These are phyloP conservation scores for Channa striata DNA, from an alignment of 2,797 vertebrate species.

Conservation along the genomic window DNA sequence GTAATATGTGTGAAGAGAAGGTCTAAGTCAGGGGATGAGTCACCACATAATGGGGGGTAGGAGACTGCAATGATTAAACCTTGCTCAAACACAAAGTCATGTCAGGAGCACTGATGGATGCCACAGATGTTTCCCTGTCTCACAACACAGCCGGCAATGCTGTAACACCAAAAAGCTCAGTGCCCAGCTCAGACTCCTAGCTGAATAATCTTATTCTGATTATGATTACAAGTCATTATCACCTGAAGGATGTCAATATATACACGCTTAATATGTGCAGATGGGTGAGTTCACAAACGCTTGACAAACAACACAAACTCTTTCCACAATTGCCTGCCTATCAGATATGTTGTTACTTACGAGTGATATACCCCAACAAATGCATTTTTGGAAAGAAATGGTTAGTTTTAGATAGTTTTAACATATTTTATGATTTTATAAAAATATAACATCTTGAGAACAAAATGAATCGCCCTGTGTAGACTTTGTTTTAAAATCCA, in stretches of 20 bases:
- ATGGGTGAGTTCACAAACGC: no score
- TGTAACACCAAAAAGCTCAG: conserved; percentile 19
- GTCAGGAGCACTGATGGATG: conserved; percentile 69
- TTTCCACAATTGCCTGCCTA: no score
- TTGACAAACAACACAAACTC: no score
- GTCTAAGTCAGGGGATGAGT: conserved; percentile 70
- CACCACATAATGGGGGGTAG: conserved; percentile 35
- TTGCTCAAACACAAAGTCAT: conserved; percentile 68
- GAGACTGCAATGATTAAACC: conserved; percentile 66
- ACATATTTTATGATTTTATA: no score
- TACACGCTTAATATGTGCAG: no score
- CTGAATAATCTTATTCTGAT: neutral
- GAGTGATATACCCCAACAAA: no score
- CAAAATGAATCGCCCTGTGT: no score
- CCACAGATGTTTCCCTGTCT: conserved; percentile 58
- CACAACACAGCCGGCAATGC: conserved; percentile 34
- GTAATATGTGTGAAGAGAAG: conserved; percentile 63
- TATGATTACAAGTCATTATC: neutral
- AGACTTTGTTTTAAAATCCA: no score
- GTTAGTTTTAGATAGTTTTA: no score
- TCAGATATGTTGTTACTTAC: no score
- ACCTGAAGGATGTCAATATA: no score
- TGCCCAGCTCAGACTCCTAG: conserved; percentile 37
- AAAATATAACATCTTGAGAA: neutral
- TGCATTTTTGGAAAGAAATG: no score